phyloP scores from a whole-genome alignment of 2,113 vertebrate species.

The Lanius collurio region DNA sequence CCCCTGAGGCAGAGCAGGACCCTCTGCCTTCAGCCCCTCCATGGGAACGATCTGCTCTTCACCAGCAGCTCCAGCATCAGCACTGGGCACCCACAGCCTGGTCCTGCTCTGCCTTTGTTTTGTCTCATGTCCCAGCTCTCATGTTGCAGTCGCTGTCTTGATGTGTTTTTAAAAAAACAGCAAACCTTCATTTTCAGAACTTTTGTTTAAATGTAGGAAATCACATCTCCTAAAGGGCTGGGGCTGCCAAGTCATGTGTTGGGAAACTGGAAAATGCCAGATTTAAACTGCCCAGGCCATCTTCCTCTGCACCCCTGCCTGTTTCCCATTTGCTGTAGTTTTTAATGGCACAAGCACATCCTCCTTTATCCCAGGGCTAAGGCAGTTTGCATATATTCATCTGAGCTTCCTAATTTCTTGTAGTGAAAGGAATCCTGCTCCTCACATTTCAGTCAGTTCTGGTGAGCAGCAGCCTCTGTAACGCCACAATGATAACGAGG shows the following conservation, averaged over 20 bases:
- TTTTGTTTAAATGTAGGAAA: neutral
- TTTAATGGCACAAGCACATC: neutral
- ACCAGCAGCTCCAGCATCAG: neutral
- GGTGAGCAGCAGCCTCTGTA: neutral
- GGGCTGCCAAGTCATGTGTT: neutral
- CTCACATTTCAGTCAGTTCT: rapidly evolving
- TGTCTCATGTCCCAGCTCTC: rapidly evolving
- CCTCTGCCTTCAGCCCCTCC: neutral
- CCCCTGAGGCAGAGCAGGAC: neutral
- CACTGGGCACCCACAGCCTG: neutral
- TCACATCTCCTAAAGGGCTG: neutral
- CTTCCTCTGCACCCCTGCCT: neutral
- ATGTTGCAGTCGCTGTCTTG: rapidly evolving
- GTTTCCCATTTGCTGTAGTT: neutral
- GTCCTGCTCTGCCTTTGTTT: neutral
- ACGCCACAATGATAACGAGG: rapidly evolving
- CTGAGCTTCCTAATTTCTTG: neutral
- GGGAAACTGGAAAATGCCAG: neutral
- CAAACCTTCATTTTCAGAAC: neutral
- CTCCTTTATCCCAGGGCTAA: neutral
- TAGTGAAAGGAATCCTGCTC: neutral
- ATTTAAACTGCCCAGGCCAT: neutral
- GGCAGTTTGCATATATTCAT: neutral
- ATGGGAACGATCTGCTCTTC: rapidly evolving
- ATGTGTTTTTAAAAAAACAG: neutral